Evolutionary conservation across 2,888 invertebrate species (phyloP), one percentile per base, ranked within the genome.

Genomic region (Protonemura montana): DNA sequence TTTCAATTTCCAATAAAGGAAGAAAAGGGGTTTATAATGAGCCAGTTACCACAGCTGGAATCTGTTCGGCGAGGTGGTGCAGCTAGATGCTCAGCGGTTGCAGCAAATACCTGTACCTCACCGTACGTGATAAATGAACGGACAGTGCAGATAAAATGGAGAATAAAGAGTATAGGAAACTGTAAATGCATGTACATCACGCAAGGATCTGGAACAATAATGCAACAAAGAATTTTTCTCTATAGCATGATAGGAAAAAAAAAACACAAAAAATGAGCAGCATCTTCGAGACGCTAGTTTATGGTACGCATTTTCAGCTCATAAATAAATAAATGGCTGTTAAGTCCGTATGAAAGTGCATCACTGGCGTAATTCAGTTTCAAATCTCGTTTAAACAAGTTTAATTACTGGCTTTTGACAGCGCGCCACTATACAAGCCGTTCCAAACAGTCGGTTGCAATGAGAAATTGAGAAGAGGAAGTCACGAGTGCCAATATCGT

Each of bases 1-100:
- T 81, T 81, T 81, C 81, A 28, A 81, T 81, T 29, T 81, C 81
- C 81, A 81, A 81, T 81, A 81, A 81, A 81, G 81, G 81, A 28
- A 81, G 28, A 81, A 81, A n/a, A 81, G 30, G 81, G n/a, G 26
- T 29, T 81, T 29, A 81, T 81, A 81, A 81, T 81, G 81, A 81
- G 28, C 81, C n/a, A 81, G 81, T 81, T 81, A 28, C 81, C 30
- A 21, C 59, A 59, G 59, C 59, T 59, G 59, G 59, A 21, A 59
- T 59, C 13, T 59, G 59, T 59, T 59, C 21, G 21, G 59, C 21
- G 59, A 10, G 21, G 59, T 35, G 35, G 35, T 35, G 35, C 35
- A 35, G 35, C n/a, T n/a, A 35, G 35, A 35, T 35, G 5, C 35
- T 10, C 59, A 21, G 59, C 13, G 13, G 59, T 21, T 59, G 59